phyloP scores from a whole-genome alignment of 2,797 vertebrate species.

The Knipowitschia caucasica region DNA sequence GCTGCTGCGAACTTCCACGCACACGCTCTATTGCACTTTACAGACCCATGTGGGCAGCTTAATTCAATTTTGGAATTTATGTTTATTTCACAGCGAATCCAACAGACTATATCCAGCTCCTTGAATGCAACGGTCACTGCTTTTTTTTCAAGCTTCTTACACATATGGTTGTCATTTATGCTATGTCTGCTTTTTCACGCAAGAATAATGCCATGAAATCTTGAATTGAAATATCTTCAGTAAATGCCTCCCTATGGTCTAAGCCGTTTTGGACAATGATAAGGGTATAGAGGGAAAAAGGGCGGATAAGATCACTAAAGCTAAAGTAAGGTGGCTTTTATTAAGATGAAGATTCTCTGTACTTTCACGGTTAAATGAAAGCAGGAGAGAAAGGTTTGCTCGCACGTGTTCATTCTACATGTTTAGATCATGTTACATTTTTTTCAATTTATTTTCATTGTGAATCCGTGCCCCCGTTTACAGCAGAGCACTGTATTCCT shows the following conservation, averaged over 20 bases:
- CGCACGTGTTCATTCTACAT: slow-evolving; percentile 39
- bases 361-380: slow-evolving; percentile 49
- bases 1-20: slow-evolving; percentile 20
- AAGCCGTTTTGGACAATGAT: slow-evolving; percentile 45
- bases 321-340: slow-evolving; percentile 47
- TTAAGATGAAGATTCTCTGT: slow-evolving; percentile 49
- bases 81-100: slow-evolving; percentile 60
- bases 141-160: slow-evolving; percentile 36
- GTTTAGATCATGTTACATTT: slow-evolving; percentile 61
- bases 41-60: slow-evolving; percentile 36
- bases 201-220: slow-evolving; percentile 52
- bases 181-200: slow-evolving; percentile 50
- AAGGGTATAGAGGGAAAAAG: slow-evolving; percentile 30
- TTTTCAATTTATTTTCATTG: slow-evolving; percentile 41
- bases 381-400: slow-evolving; percentile 27
- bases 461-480: slow-evolving; percentile 17
- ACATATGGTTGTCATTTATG: slow-evolving; percentile 58
- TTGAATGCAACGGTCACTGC: slow-evolving; percentile 32
- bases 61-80: slow-evolving; percentile 51
- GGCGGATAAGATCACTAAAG: slow-evolving; percentile 50
- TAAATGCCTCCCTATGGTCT: slow-evolving; percentile 40
- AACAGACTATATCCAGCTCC: slow-evolving; percentile 40
- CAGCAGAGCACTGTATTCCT: slow-evolving; percentile 39
- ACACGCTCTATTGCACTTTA: slow-evolving; percentile 54
- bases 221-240: slow-evolving; percentile 54